Evolutionary conservation across 2,113 vertebrate genomes (phyloP), one percentile per base, ranked within the genome.

Genomic region (Elachura formosa): DNA sequence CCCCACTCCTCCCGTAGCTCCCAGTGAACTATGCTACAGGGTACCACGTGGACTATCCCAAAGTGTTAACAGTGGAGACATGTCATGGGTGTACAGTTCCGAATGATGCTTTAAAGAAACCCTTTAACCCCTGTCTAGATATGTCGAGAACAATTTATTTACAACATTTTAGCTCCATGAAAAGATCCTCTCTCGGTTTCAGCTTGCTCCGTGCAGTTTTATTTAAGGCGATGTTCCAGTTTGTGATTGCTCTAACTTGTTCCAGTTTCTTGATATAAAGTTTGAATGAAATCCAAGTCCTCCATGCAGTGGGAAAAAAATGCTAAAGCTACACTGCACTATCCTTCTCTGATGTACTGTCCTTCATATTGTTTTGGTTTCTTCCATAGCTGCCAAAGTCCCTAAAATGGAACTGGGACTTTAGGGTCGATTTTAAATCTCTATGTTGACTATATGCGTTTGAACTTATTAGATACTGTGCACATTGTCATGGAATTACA

Each of bases 201-300:
- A 96, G 98, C 97, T 98, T 98, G 98, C 98, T 98, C 98, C 98
- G 98, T 98, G 98, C 98, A 98, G 98, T 98, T 98, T 98, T 98
- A 96, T 98, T 98, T 99, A 99, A 99, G 99, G 99, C 99, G 98
- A 99, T 98, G 98, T 99, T 99, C 98, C 98, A 98, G 98, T 98
- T 98, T 98, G 97, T 98, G 98, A 98, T 98, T 98, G 98, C 98
- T 98, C 97, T 97, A 97, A 97, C 96, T 97, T 90, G 96, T 97
- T 98, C 97, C 98, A 97, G 96, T 98, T 97, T 97, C 97, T 98
- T 94, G 96, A 97, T 98, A 98, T n/a, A 98, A 98, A 98, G 96
- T 98, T 96, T 98, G 97, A 97, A 98, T 97, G 96, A 96, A 97
- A 98, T 97, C 97, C 98, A 98, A 98, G 98, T 98, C 98, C 97